Evolutionary conservation across 2,888 invertebrate species (phyloP).

Genomic region (Acrocyrtus sp.): DNA sequence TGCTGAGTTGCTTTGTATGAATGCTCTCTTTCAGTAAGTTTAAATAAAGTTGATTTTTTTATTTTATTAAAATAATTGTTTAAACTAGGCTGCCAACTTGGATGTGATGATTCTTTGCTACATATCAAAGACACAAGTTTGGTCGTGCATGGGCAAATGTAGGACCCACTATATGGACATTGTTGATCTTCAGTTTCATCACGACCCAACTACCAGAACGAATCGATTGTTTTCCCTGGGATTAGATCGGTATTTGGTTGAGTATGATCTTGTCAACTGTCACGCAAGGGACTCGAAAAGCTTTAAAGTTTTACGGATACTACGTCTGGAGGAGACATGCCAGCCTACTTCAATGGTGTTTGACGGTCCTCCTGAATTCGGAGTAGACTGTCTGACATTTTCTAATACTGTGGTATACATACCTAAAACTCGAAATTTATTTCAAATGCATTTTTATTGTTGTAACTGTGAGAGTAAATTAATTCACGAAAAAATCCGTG

Average conservation of each 20-base stretch:
- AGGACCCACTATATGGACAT: conserved; percentile 73
- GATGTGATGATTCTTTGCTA: conserved; percentile 33
- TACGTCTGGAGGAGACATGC: conserved; percentile 46
- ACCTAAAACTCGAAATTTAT: background rate
- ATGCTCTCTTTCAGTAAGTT: too few species aligned
- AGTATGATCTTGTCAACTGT: conserved; percentile 70
- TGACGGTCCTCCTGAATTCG: conserved; percentile 52
- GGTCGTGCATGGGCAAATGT: conserved; percentile 73
- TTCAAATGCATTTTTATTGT: background rate
- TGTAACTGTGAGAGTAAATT: background rate
- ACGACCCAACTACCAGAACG: conserved; percentile 63
- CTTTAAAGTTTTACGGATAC: conserved; percentile 33
- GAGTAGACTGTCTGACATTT: conserved; percentile 45
- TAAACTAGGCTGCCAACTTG: too few species aligned
- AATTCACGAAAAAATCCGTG: background rate
- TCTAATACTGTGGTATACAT: conserved; percentile 51
- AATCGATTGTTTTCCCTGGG: conserved; percentile 72
- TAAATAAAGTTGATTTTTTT: too few species aligned
- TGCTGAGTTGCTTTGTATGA: conserved; percentile 52
- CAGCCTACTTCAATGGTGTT: conserved; percentile 54
- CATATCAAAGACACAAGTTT: conserved; percentile 64
- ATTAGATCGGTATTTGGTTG: conserved; percentile 72
- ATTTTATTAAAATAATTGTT: background rate
- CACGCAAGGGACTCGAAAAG: conserved; percentile 33
- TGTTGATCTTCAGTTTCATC: conserved; percentile 71